Evolutionary conservation across 2,888 invertebrate genomes (phyloP), one percentile per base, ranked within the genome.

Genomic region (Tribolium freemani): DNA sequence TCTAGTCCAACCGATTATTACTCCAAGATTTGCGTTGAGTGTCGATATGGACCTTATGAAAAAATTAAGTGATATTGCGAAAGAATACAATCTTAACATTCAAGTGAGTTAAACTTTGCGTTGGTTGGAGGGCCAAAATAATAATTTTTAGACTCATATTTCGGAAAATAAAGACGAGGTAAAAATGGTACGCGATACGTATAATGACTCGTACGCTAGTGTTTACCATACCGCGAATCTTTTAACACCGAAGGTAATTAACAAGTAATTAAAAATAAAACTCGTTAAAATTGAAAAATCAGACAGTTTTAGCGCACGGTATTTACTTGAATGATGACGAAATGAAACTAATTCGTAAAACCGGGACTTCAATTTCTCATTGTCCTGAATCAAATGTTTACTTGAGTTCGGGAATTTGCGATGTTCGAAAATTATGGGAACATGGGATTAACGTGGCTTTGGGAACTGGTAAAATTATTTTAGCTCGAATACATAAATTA

Each of bases 311-410:
- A 89, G 97, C 96, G 0, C 97, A 97, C 83, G 95, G 92, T 0
- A 90, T 97, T 9, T 89, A 95, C 84, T 86, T 96, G 58, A 89
- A 89, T 5, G 91, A 93, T 45, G 88, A 88, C 1, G 97, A 97
- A 86, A 87, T 95, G 11, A 78, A 85, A 8, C 80, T 93, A 5
- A 83, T 97, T 11, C 88, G 88, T 13, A 76, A 88, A 20, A 88
- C 89, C 64, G 91, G 91, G 0, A 90, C 92, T 1, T 90, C 94
- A 0, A 86, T 97, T 5, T 91, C 95, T 0, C 97, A 97, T 84
- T 97, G 97, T 83, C 96, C 97, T 0, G 91, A 93, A 38, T 96
- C 96, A 1, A 97, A 97, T 85, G 92, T 92, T 0, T 90, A 92
- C 77, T 87, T 97, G 45, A 89, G 89, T 79, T 96, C 96, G 9